phyloP scores from a whole-genome alignment of 1,140 invertebrate species.

The Danaus melanippus region DNA sequence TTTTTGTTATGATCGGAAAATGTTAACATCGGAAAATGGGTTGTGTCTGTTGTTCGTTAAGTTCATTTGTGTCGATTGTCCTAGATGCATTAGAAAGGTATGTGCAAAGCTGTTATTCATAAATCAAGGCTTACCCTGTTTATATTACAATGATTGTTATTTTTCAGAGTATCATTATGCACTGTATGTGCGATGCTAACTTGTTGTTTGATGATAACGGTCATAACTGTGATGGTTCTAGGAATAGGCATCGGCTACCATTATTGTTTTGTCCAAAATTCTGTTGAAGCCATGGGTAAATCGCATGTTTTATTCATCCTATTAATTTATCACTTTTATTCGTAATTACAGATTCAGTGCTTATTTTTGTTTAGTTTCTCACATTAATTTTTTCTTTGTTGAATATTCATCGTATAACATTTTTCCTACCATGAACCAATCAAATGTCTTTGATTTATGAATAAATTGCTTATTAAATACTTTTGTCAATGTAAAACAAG shows the following conservation, averaged over 20 bases:
- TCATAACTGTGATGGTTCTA: slow-evolving; percentile 43
- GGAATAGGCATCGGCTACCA: slow-evolving; percentile 56
- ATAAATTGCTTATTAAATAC: too few species aligned
- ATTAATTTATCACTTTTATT: not conserved
- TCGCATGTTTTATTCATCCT: slow-evolving; percentile 1
- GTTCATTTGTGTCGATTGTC: slow-evolving; percentile 48
- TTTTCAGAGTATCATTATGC: slow-evolving; percentile 51
- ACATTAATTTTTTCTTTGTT: too few species aligned
- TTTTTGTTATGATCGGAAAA: not conserved
- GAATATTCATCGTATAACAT: too few species aligned
- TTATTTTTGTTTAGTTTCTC: too few species aligned
- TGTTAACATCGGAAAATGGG: slow-evolving; percentile 31
- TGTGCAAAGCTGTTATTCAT: slow-evolving; percentile 4
- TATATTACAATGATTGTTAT: not conserved
- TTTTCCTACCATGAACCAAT: not conserved
- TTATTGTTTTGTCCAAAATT: slow-evolving; percentile 54
- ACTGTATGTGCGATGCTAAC: slow-evolving; percentile 58
- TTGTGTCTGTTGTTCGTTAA: slow-evolving; percentile 51
- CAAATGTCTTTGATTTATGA: too few species aligned
- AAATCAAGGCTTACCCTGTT: not conserved
- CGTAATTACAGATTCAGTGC: too few species aligned
- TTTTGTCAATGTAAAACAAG: too few species aligned
- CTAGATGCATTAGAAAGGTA: slow-evolving; percentile 61
- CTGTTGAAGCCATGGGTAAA: slow-evolving; percentile 49
- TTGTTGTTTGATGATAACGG: slow-evolving; percentile 48